Evolutionary conservation across 1,140 invertebrate genomes (phyloP), one percentile per base, ranked within the genome.

Genomic region (Neodiprion fabricii): DNA sequence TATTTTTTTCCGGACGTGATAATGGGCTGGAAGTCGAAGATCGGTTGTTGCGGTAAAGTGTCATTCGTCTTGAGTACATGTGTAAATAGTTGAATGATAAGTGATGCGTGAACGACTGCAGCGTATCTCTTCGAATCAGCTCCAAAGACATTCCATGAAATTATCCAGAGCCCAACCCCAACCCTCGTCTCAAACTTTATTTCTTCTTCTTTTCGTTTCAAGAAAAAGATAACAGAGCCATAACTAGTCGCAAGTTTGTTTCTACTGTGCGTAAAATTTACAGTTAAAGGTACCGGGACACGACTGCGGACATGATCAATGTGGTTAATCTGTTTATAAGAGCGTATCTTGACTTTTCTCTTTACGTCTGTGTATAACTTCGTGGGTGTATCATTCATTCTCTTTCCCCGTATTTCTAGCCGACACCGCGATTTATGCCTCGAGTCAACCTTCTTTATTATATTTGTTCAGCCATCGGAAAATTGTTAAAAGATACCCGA

Each of bases 21-120:
- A 12, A 77, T 77, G 76, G 73, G 70, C 49, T 77, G 76, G 76
- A 72, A 50, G 1, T 67, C 67, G 73, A 74, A 77, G 10, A 47
- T 77, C n/a, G 74, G 68, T 74, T 77, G 73, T 50, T 74, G 70
- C 28, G 76, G 76, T 77, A 77, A n/a, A n/a, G 48, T 40, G n/a
- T 75, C 53, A 12, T n/a, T n/a, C 11, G 8, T 66, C 1, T 40
- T 40, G 1, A 40, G 11, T 40, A 40, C 28, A 40, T 40, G 28
- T 40, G 5, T 40, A 40, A 40, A 2, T 40, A 40, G 28, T 40
- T 40, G 5, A 40, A 2, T 5, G 1, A 40, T 40, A 40, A 40
- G 28, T 40, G 28, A 40, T 40, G 28, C 28, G 28, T 40, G 28
- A 40, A 40, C 28, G 0, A 40, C 28, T 40, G 5, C 28, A 5